Conservation (phyloP, 2,113 vertebrate genomes). For the Pteruthius melanotis region DNA sequence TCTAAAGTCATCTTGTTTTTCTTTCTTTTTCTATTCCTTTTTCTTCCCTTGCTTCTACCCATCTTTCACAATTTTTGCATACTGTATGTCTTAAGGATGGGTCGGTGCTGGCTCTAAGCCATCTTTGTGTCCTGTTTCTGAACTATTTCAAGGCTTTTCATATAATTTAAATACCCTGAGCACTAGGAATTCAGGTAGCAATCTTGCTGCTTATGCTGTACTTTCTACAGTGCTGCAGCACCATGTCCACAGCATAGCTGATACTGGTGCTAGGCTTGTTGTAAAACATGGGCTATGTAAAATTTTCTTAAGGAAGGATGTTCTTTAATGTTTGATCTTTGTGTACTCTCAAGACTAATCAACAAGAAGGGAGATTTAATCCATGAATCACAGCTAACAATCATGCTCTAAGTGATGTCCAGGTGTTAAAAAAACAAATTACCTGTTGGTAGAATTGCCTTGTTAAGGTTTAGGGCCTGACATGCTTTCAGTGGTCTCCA, state of each 20-base stretch:
- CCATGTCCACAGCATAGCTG: background rate
- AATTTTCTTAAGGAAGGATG: background rate
- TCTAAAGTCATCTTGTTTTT: background rate
- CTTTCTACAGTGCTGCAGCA: background rate
- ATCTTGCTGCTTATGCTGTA: background rate
- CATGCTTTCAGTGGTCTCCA: background rate
- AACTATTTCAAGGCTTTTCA: background rate
- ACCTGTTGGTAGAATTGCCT: background rate
- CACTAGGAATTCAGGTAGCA: background rate
- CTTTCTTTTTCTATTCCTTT: background rate
- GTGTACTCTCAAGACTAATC: background rate
- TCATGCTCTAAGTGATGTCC: background rate
- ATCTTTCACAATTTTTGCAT: background rate
- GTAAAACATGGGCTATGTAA: background rate
- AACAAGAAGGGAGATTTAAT: background rate
- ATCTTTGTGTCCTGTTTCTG: slow-evolving; percentile 35
- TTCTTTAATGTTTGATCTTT: background rate
- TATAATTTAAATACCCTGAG: background rate
- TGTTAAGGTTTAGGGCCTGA: background rate
- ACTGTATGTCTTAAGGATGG: background rate
- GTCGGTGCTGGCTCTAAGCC: slow-evolving; percentile 32
- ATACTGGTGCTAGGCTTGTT: background rate
- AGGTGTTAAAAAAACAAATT: background rate
- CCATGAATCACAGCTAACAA: background rate
- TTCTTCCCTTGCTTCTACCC: background rate